phyloP scores from a whole-genome alignment of 2,888 invertebrate species.

The Pachliopta kotzebuea region DNA sequence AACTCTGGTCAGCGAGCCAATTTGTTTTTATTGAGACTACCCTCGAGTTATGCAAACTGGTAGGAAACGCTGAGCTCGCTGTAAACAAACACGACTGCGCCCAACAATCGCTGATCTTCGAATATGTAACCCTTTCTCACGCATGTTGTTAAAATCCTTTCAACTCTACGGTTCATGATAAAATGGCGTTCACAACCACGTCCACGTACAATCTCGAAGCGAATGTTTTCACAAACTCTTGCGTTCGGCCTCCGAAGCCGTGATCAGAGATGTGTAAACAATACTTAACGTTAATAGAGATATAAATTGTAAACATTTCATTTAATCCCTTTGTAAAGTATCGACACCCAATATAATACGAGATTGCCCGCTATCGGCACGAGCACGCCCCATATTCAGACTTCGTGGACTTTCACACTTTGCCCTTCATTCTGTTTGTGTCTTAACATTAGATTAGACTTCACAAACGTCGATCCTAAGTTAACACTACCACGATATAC shows the following conservation, averaged over 20 bases:
- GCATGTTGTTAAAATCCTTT: slow-evolving; percentile 24
- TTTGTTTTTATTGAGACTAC: slow-evolving; percentile 80
- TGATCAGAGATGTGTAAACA: slow-evolving; percentile 71
- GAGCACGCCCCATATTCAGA: slow-evolving; percentile 47
- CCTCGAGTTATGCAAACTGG: slow-evolving; percentile 78
- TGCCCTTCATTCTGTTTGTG: slow-evolving; percentile 52
- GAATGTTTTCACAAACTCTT: slow-evolving; percentile 72
- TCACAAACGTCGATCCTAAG: slow-evolving; percentile 46
- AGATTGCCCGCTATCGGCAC: slow-evolving; percentile 58
- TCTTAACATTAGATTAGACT: slow-evolving; percentile 46
- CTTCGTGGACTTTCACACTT: slow-evolving; percentile 43
- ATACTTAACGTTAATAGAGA: slow-evolving; percentile 76
- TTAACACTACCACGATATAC: slow-evolving; percentile 44
- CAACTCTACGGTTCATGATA: slow-evolving; percentile 41
- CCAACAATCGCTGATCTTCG: slow-evolving; percentile 52
- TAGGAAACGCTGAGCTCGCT: slow-evolving; percentile 73
- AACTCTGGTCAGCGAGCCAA: slow-evolving; percentile 72
- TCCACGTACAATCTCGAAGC: slow-evolving; percentile 73
- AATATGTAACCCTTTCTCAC: slow-evolving; percentile 35
- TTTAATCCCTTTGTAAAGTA: slow-evolving; percentile 72
- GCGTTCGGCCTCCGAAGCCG: slow-evolving; percentile 64
- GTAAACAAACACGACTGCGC: slow-evolving; percentile 70
- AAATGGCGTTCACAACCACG: slow-evolving; percentile 50
- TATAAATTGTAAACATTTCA: slow-evolving; percentile 73
- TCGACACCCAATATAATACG: slow-evolving; percentile 58